A percentile compares a stretch with the other conserved stretches of the same genome.
These are phyloP conservation scores for Sycophila texana DNA, from an alignment of 2,888 invertebrate species.

Conservation along the genomic window DNA sequence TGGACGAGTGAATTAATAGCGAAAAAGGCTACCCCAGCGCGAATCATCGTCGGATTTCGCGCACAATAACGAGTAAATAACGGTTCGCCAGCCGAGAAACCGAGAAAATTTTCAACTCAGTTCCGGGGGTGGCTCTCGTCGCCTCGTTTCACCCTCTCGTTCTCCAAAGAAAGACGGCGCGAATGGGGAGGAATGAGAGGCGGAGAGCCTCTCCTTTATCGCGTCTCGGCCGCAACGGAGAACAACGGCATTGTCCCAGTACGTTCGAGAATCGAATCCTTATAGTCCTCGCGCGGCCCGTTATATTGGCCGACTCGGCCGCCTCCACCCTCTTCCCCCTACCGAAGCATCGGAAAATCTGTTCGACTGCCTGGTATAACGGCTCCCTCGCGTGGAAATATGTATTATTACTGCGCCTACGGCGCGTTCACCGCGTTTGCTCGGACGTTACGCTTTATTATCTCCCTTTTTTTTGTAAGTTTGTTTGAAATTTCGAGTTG, in stretches of 20 bases:
- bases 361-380: constrained; percentile 6
- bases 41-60: too few relatives aligned
- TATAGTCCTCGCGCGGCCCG: constrained; percentile 43
- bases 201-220: constrained; percentile 15
- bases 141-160: neutral
- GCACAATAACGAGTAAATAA: too few relatives aligned
- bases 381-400: constrained; percentile 18
- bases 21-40: too few relatives aligned
- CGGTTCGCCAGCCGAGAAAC: too few relatives aligned
- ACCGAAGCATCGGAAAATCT: constrained; percentile 31
- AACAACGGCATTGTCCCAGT: constrained; percentile 40
- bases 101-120: too few relatives aligned
- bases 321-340: neutral
- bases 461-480: too few relatives aligned
- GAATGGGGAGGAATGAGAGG: neutral
- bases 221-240: constrained; percentile 11
- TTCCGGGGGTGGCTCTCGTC: neutral
- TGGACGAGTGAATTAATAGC: too few relatives aligned
- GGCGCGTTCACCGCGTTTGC: neutral
- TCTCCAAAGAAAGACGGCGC: neutral
- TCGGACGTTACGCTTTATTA: neutral
- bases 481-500: too few relatives aligned
- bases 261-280: constrained; percentile 42
- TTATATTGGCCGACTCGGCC: constrained; percentile 20
- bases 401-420: neutral